Base-by-base conservation (phyloP, 2,113 vertebrate species). In the Marmota monax region DNA sequence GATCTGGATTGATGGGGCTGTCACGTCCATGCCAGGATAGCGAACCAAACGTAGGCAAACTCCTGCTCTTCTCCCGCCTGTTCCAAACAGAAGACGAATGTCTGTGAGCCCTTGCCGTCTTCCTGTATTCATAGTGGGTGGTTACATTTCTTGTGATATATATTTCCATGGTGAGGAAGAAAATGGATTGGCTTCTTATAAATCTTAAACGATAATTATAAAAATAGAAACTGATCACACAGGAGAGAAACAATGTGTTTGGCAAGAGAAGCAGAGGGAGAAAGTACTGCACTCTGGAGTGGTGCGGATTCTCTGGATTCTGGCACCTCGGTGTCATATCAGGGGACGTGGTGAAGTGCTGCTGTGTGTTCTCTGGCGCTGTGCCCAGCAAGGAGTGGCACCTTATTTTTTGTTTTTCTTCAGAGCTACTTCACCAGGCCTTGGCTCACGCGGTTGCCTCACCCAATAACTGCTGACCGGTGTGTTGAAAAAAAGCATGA, bases 391-490 rank as follows among this genome's bases (percentile, higher is more conserved):
- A 32, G 48, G 45, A 18, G 29, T 51, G 16, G 63, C 13, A 11
- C 39, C 42, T 22, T 10, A 51, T 13, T 51, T 51, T 51, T 51
- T 51, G 48, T 29, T 0, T 48, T 29, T 48, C 73, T 70, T 48
- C 11, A 34, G 22, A 20, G 25, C 37, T 32, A 7, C 1, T 0
- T 13, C 29, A 17, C 17, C 61, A 23, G 1, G 32, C 42, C 5
- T 63, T 45, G 69, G n/a, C n/a, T 92, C 25, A 5, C 48, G 5
- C 37, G 0, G 9, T 3, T 7, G 84, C 48, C 29, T 89, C 78
- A 14, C 7, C 18, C 10, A 0, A 0, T 23, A 12, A 51, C 25
- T 29, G 45, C 39, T 8, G 79, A 32, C 45, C 14, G 0, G 34
- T 48, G 16, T 48, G 58, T 63, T 61, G 58, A 37, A 76, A 63